These are phyloP conservation scores for Machaerirhynchus nigripectus DNA, from an alignment of 2,113 vertebrate genomes.

Conservation along the genomic window DNA sequence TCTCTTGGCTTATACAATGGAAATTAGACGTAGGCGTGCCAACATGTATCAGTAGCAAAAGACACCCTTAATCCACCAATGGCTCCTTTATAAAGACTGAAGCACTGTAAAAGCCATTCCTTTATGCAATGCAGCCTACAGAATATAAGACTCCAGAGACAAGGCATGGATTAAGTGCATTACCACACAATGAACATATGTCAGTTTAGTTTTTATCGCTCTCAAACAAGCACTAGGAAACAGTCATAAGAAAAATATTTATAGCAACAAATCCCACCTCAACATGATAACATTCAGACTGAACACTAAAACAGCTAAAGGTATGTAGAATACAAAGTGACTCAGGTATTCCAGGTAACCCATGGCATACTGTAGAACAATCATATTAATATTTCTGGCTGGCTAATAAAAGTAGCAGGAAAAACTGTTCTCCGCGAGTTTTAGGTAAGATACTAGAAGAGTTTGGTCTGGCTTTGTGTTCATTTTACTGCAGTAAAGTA, in stretches of 20 bases:
- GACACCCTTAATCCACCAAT: conserved; percentile 47
- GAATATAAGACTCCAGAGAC: conserved; percentile 10
- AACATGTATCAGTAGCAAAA: conserved; percentile 7
- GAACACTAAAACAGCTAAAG: neutral
- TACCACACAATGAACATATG: conserved; percentile 40
- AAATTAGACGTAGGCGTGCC: conserved; percentile 33
- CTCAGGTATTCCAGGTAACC: conserved; percentile 9
- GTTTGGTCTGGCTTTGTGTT: rapidly evolving
- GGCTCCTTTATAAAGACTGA: conserved; percentile 24
- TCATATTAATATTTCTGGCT: neutral
- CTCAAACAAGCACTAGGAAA: neutral
- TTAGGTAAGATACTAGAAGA: neutral
- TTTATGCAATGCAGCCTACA: neutral
- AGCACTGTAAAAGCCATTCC: conserved; percentile 21
- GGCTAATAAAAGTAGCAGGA: neutral
- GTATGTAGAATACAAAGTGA: neutral
- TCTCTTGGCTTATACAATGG: conserved; percentile 1
- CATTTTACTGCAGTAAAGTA: neutral
- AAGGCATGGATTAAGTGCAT: conserved; percentile 29
- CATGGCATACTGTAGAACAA: neutral
- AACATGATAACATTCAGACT: conserved; percentile 23
- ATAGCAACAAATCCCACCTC: conserved; percentile 38
- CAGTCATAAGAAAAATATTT: conserved; percentile 55
- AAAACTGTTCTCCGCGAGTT: neutral
- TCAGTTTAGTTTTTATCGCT: conserved; percentile 23